Percentiles rank a stretch among this genome's conserved stretches.
phyloP scores from a whole-genome alignment of 2,888 invertebrate genomes.

The Ctena decussata region DNA sequence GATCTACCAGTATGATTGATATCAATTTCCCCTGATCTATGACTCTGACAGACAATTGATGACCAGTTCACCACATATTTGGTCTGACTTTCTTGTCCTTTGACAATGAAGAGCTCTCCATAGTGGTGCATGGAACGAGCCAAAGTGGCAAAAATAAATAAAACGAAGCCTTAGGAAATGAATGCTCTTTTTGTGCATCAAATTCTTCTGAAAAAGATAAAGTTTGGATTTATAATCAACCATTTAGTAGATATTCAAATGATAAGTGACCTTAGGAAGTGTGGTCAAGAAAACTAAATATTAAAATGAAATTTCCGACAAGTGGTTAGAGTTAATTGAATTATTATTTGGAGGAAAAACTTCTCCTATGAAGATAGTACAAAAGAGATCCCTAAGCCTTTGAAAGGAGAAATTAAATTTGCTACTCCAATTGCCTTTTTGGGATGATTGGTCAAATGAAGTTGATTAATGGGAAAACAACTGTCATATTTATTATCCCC shows the following conservation, averaged over 20 bases:
- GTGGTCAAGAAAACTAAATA: conserved; percentile 29
- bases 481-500: no score
- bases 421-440: no score
- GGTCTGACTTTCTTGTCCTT: neutral
- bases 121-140: no score
- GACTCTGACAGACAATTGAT: neutral
- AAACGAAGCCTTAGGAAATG: neutral
- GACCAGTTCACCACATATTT: neutral
- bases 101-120: no score
- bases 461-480: no score
- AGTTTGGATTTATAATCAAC: conserved; percentile 8
- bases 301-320: conserved; percentile 25
- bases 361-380: neutral
- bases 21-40: neutral
- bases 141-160: neutral
- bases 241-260: conserved; percentile 24
- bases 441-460: no score
- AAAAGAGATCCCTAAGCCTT: neutral
- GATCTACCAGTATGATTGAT: no score
- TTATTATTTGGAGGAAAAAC: neutral
- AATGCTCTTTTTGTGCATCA: neutral
- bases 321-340: neutral
- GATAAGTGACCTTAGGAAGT: conserved; percentile 8
- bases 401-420: no score
- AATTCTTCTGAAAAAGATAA: neutral